Conservation (phyloP, 2,888 invertebrate genomes). For the Nemoura dubitans region DNA sequence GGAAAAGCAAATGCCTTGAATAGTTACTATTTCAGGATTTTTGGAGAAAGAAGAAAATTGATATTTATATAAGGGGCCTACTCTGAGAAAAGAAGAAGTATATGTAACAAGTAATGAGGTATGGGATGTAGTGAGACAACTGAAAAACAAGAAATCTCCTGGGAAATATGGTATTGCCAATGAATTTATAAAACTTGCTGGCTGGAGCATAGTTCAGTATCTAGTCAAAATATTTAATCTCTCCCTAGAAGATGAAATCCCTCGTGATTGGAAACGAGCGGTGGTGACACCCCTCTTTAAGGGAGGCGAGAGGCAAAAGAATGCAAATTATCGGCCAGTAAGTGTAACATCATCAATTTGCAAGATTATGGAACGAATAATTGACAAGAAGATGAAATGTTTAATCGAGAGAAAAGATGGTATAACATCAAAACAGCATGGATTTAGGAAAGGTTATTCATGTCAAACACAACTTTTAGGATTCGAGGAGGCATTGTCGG, state of each 20-base stretch:
- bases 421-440: neutral
- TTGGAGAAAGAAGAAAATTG: neutral
- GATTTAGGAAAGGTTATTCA: neutral
- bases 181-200: neutral
- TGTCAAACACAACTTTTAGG: neutral
- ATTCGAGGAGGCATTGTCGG: neutral
- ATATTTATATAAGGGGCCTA: too few relatives aligned
- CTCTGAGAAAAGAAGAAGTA: too few relatives aligned
- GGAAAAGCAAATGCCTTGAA: neutral
- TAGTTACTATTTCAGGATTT: neutral
- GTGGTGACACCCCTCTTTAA: neutral
- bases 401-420: neutral
- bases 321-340: neutral
- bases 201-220: neutral
- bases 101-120: too few relatives aligned
- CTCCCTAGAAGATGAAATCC: neutral
- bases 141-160: neutral
- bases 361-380: neutral
- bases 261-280: neutral
- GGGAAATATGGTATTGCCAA: neutral
- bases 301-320: neutral
- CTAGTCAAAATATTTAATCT: neutral
- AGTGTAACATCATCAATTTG: neutral
- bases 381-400: neutral
- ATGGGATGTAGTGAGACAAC: too few relatives aligned